Conservation (phyloP, 2,888 invertebrate species). For the Agonopterix alstromeriana region DNA sequence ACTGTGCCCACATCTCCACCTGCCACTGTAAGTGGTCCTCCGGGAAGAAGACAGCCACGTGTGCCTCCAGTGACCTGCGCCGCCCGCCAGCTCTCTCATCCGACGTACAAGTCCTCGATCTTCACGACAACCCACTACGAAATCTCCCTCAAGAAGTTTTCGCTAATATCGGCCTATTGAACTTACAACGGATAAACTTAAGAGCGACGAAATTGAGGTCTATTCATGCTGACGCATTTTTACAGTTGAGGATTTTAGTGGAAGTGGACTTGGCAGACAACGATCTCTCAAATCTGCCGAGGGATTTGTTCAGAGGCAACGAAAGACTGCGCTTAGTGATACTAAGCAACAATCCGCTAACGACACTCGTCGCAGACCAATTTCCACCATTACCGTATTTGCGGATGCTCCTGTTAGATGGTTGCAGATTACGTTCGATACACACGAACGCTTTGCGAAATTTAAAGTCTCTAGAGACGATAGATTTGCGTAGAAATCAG, state of each 20-base stretch:
- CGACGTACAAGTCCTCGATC: constrained; percentile 83
- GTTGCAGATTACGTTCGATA: constrained; percentile 85
- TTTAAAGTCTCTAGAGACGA: constrained; percentile 82
- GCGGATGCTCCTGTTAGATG: constrained; percentile 86
- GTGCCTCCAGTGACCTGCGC: constrained; percentile 87
- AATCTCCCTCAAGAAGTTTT: constrained; percentile 87
- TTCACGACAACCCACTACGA: constrained; percentile 87
- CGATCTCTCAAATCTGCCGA: constrained; percentile 83
- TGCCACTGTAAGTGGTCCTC: constrained; percentile 95
- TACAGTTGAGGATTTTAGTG: constrained; percentile 88
- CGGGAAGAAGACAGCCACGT: constrained; percentile 92
- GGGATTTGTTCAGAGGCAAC: constrained; percentile 89
- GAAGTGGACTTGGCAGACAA: constrained; percentile 93
- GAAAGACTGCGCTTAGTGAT: constrained; percentile 86
- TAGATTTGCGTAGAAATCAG: constrained; percentile 89
- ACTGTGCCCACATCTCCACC: constrained; percentile 88
- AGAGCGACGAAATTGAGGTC: constrained; percentile 85
- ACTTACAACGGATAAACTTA: constrained; percentile 89
- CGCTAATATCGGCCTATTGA: constrained; percentile 85
- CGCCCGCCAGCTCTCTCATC: constrained; percentile 81
- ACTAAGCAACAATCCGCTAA: constrained; percentile 89
- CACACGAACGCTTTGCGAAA: constrained; percentile 87
- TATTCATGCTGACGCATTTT: constrained; percentile 90
- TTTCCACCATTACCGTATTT: constrained; percentile 90
- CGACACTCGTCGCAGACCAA: constrained; percentile 83